Conservation (phyloP, 2,888 invertebrate genomes). For the Noctua fimbriata region DNA sequence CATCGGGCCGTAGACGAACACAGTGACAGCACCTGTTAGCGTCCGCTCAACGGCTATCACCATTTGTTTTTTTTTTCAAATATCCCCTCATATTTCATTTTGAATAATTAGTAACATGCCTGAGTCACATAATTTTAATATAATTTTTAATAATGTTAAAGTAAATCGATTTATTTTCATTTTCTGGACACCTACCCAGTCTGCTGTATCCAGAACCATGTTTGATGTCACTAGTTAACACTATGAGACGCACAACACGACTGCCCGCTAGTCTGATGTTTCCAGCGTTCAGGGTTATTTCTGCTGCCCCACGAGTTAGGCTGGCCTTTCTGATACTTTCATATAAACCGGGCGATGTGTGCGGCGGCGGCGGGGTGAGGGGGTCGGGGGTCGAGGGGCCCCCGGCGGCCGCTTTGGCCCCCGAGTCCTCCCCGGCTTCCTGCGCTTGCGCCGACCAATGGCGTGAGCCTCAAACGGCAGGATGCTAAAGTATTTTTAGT, state of each 20-base stretch:
- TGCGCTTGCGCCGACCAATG: slow-evolving; percentile 86
- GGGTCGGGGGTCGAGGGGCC: slow-evolving; percentile 72
- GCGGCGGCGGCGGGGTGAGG: slow-evolving; percentile 68
- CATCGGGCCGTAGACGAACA: slow-evolving; percentile 69
- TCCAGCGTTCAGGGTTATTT: slow-evolving; percentile 90
- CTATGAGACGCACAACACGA: slow-evolving; percentile 90
- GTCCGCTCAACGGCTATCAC: slow-evolving; percentile 71
- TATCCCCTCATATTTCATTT: slow-evolving; percentile 53
- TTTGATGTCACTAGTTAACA: slow-evolving; percentile 89
- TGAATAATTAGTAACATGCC: slow-evolving; percentile 62
- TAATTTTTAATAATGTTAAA: slow-evolving; percentile 43
- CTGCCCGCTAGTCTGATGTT: slow-evolving; percentile 84
- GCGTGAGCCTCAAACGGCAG: slow-evolving; percentile 89
- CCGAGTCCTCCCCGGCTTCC: slow-evolving; percentile 84
- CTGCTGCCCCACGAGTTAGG: slow-evolving; percentile 84
- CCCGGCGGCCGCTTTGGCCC: slow-evolving; percentile 73
- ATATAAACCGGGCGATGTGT: slow-evolving; percentile 78
- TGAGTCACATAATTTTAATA: slow-evolving; percentile 50
- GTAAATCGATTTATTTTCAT: slow-evolving; percentile 48
- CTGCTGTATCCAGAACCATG: slow-evolving; percentile 89
- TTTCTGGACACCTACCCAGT: slow-evolving; percentile 85
- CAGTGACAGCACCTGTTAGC: slow-evolving; percentile 77
- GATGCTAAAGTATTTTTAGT: slow-evolving; percentile 89
- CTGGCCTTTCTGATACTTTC: slow-evolving; percentile 85
- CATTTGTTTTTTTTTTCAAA: slow-evolving; percentile 64